phyloP scores from a whole-genome alignment of 1,140 invertebrate genomes.

The Halotydeus destructor region DNA sequence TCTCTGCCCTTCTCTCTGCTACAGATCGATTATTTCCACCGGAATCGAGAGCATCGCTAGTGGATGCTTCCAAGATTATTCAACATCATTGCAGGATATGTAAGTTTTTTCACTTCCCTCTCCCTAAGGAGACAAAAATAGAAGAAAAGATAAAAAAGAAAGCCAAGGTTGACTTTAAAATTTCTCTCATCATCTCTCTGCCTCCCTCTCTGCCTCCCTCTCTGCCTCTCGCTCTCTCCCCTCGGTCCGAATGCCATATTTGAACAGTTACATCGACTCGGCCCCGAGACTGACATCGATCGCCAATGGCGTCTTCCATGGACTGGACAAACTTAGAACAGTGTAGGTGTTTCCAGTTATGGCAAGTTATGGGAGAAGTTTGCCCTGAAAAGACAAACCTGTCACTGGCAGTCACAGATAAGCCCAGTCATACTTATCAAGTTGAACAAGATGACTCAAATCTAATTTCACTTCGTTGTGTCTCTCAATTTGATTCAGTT shows the following conservation, averaged over 20 bases:
- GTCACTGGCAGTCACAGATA: background rate
- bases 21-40: slow-evolving; percentile 1
- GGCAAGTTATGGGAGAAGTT: background rate
- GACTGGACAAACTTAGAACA: slow-evolving; percentile 15
- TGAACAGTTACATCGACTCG: slow-evolving; percentile 10
- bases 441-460: slow-evolving; percentile 28
- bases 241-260: no score
- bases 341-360: slow-evolving; percentile 17
- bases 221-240: background rate
- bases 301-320: slow-evolving; percentile 15
- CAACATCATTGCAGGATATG: slow-evolving; percentile 10
- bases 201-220: background rate
- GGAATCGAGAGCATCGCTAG: slow-evolving; percentile 8
- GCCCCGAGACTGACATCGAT: slow-evolving; percentile 10
- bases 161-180: slow-evolving; percentile 3
- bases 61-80: slow-evolving; percentile 4
- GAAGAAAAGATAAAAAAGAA: background rate
- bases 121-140: slow-evolving; percentile 3
- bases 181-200: background rate
- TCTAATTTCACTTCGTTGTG: slow-evolving; percentile 28
- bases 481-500: slow-evolving; percentile 24
- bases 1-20: no score
- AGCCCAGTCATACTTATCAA: background rate
- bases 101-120: slow-evolving; percentile 6
- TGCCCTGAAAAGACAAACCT: background rate